phyloP scores from a whole-genome alignment of 2,888 invertebrate species.

The Campopleginae sp. region DNA sequence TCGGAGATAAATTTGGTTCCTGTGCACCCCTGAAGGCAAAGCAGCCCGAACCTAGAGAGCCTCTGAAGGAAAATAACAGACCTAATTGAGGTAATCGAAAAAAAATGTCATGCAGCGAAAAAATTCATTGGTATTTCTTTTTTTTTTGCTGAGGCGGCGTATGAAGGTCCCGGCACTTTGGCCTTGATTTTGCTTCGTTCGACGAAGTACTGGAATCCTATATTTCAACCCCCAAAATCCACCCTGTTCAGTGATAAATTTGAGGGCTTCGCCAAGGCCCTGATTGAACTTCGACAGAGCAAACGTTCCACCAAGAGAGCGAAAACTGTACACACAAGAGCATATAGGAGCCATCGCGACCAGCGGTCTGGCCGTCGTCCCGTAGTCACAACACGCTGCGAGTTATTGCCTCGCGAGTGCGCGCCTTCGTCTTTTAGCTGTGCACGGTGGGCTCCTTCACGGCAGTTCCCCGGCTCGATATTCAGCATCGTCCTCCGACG shows the following conservation, averaged over 20 bases:
- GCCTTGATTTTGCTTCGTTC: not conserved
- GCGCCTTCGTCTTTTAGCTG: conserved; percentile 41
- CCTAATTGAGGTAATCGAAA: too few species aligned
- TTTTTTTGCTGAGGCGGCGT: too few species aligned
- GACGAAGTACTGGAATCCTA: not conserved
- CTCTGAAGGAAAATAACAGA: too few species aligned
- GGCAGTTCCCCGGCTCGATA: conserved; percentile 21
- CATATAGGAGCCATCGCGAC: conserved; percentile 73
- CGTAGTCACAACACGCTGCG: conserved; percentile 78
- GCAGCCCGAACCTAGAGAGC: too few species aligned
- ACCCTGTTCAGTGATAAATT: too few species aligned
- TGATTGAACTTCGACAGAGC: not conserved
- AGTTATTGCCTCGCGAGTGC: conserved; percentile 70
- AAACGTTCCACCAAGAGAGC: conserved; percentile 21
- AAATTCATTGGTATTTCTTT: too few species aligned
- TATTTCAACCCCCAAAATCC: too few species aligned
- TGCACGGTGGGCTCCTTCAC: conserved; percentile 14
- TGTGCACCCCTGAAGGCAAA: too few species aligned
- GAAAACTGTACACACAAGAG: conserved; percentile 41
- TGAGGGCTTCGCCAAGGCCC: not conserved
- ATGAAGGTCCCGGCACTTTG: too few species aligned
- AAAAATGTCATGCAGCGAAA: too few species aligned
- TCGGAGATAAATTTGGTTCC: too few species aligned
- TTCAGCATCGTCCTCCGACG: conserved; percentile 14
- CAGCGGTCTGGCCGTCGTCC: conserved; percentile 81